These are phyloP conservation scores for Florisuga fusca DNA, from an alignment of 2,797 vertebrate genomes.

Conservation along the genomic window DNA sequence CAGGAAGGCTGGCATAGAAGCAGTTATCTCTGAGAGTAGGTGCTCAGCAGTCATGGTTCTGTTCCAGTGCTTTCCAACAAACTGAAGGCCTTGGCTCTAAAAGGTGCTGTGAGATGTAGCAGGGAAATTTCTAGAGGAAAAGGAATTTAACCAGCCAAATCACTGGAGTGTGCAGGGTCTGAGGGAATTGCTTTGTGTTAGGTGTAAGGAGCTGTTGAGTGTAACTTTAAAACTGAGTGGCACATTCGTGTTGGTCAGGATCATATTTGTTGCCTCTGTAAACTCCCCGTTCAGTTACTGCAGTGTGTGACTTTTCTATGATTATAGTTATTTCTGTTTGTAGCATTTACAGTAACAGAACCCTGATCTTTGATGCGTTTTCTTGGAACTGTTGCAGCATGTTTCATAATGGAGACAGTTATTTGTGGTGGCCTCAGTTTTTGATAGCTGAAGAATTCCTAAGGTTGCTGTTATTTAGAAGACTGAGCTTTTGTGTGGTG, in stretches of 20 bases:
- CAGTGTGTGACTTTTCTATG: not conserved
- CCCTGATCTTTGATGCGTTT: not conserved
- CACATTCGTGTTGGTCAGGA: not conserved
- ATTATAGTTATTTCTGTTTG: not conserved
- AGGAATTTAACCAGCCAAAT: not conserved
- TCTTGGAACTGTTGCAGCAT: not conserved
- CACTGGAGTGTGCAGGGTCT: not conserved
- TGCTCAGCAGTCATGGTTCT: not conserved
- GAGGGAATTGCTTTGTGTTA: not conserved
- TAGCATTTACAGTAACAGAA: conserved; percentile 1
- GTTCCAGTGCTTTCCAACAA: not conserved
- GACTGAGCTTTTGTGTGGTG: not conserved
- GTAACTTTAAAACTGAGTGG: not conserved
- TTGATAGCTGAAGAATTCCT: not conserved
- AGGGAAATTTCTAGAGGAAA: not conserved
- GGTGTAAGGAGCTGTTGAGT: not conserved
- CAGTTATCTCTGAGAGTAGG: not conserved
- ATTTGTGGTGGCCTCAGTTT: not conserved
- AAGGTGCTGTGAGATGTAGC: not conserved
- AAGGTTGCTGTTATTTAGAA: not conserved
- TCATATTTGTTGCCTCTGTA: fast-evolving
- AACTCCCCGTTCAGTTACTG: not conserved
- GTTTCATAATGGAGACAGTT: not conserved
- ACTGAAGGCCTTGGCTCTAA: not conserved
- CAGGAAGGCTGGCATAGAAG: not conserved